Conservation (phyloP, 2,113 vertebrate genomes). For the Actenoides lindsayi region DNA sequence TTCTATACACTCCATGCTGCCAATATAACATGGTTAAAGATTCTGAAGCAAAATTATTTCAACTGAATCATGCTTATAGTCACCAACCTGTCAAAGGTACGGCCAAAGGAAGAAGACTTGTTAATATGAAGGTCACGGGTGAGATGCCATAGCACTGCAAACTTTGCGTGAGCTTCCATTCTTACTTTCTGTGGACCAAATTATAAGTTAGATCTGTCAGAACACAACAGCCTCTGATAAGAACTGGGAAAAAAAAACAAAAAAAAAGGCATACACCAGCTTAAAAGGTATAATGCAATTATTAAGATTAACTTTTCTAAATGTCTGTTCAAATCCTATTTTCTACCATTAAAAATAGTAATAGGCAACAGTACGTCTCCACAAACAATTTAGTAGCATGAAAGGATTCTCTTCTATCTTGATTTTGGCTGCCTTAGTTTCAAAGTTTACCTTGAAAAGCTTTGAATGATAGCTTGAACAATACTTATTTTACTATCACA, state of each 20-base stretch:
- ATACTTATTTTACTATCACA: neutral
- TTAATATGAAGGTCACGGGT: constrained; percentile 96
- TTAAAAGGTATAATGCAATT: neutral
- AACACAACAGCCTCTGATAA: neutral
- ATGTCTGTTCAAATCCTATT: neutral
- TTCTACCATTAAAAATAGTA: neutral
- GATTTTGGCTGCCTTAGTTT: neutral
- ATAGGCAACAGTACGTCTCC: neutral
- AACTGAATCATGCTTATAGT: neutral
- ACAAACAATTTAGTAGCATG: neutral
- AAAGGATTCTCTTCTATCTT: neutral
- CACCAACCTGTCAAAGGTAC: constrained; percentile 96
- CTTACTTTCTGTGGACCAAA: constrained; percentile 83
- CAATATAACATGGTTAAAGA: neutral
- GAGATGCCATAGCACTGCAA: constrained; percentile 97
- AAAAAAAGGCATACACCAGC: neutral
- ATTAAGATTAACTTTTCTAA: neutral
- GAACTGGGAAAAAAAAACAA: neutral
- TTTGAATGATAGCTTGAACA: neutral
- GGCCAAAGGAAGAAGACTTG: constrained; percentile 94
- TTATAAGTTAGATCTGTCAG: neutral
- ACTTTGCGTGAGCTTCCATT: constrained; percentile 95
- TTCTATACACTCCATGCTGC: neutral
- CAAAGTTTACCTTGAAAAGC: neutral
- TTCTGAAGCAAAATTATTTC: neutral